Conservation (phyloP, 2,113 vertebrate genomes). For the Ovis aries region ARS-UI_Ramb_v3.0 NC_056065.1:21793001-21793500, state of each 20-base stretch:
- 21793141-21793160: background rate
- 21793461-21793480: background rate
- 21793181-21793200: conserved; percentile 18
- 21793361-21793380: background rate
- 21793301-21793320: background rate
- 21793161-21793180: background rate
- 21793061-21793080: background rate
- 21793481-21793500: background rate
- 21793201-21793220: background rate
- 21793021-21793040: background rate
- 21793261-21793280: background rate
- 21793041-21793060: background rate
- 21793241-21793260: background rate
- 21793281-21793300: background rate
- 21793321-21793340: background rate
- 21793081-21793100: background rate
- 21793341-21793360: background rate
- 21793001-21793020: background rate
- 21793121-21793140: background rate
- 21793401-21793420: background rate
- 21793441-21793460: background rate
- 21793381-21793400: background rate
- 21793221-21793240: conserved; percentile 36
- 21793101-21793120: background rate
- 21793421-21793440: background rate